Evolutionary conservation across 2,797 vertebrate genomes (phyloP), one percentile per base, ranked within the genome.

Genomic region (Lepus oiostolus): DNA sequence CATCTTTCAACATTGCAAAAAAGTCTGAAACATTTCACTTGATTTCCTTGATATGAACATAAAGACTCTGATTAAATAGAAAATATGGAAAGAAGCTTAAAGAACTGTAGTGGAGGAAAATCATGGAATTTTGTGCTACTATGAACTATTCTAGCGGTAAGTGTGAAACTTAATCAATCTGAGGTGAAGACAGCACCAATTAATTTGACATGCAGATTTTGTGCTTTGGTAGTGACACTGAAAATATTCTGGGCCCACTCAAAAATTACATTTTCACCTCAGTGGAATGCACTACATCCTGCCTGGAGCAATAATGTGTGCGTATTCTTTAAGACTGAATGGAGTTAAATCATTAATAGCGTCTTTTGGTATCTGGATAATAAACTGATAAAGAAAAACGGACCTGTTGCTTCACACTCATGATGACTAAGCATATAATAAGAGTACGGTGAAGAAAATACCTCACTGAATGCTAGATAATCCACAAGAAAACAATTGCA

Each of bases 141-240:
- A 89, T 90, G 96, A 97, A 96, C 4, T 89, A 22, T 19, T 97
- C 81, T 94, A 85, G 62, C 97, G 93, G 96, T 93, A 85, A 95
- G 76, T 96, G 54, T 96, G 95, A 97, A 97, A 97, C 90, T 79
- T 97, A 86, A 97, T 94, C 84, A 92, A 50, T 85, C 47, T 94
- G 94, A 94, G 60, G 58, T 96, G 85, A 96, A 77, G 67, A 94
- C 32, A 96, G 22, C n/a, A 83, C 65, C 82, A 95, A 96, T 94
- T 75, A 97, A 93, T 96, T 67, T 92, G 72, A 75, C 30, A 81
- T 74, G 71, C 52, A 84, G n/a, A 38, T 86, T 97, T 92, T 81
- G 62, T 90, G 24, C 26, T 98, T 96, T 92, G 38, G 0, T 93
- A n/a, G 65, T 38, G 86, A 80, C 52, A 32, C 7, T 77, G 35